Evolutionary conservation across 2,113 vertebrate genomes (phyloP), one percentile per base, ranked within the genome.

Genomic region (Pedetes capensis): DNA sequence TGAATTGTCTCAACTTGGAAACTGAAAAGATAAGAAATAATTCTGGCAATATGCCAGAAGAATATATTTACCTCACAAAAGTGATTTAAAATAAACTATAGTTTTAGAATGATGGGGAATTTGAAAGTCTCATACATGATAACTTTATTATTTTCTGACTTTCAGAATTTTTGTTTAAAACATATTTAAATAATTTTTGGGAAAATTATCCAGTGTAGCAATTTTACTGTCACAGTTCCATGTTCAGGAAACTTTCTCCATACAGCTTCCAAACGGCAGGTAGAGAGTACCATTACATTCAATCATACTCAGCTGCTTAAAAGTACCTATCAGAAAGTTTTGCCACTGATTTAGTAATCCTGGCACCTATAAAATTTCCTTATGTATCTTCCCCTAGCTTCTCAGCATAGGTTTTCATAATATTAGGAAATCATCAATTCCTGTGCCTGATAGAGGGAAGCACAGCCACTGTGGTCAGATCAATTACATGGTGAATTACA

Each of bases 21-120:
- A n/a, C n/a, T n/a, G n/a, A n/a, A n/a, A n/a, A n/a, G n/a, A 59
- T 80, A 86, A 72, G n/a, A 78, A 92, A 92, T 51, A 42, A 66
- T 49, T 44, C 69, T n/a, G 88, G 20, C 9, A 69, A 76, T 12
- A 75, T 22, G 6, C 22, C 17, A 85, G 18, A 17, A 42, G 8
- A 89, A 90, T 4, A 2, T 80, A 55, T 57, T 81, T 49, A 94
- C 83, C 79, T 79, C 1, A 20, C 18, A 75, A 27, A 4, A 72
- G 11, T 82, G 76, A 82, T 49, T 78, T 75, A 7, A 84, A 74
- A 61, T 78, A 61, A 74, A 44, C 74, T 47, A 18, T n/a, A n/a
- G 18, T 57, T 61, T 74, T 59, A 53, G 32, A 68, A 61, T 82
- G 1, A 72, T 68, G 44, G 12, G 18, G 32, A 80, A 34, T 69